Evolutionary conservation across 2,797 vertebrate species (phyloP), one percentile per base, ranked within the genome.

Genomic region (Hephaestus fuliginosus): DNA sequence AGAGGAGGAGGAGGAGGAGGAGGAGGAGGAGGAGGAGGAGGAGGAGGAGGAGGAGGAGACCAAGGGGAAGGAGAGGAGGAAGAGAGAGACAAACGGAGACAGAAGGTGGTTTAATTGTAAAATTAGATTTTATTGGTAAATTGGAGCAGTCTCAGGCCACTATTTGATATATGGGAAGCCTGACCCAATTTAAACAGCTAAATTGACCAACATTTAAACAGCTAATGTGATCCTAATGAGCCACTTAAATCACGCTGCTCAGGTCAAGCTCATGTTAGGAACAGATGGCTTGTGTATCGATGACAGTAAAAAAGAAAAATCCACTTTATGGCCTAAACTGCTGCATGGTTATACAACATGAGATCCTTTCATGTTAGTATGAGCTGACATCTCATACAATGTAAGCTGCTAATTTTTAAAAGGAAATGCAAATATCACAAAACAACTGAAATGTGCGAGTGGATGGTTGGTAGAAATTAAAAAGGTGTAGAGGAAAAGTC

Each of bases 171-270:
- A 76, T 71, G 30, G 22, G 49, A 30, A 9, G 65, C 30, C 63
- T 48, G 74, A 87, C 7, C 58, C 73, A 72, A 58, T 81, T 87
- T 62, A 36, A 30, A 49, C 30, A 5, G 58, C 62, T 86, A 25
- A 25, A 25, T 25, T 25, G 25, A 25, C 25, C 25, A 25, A 25
- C 25, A 25, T 25, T 25, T 25, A 25, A 25, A 25, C 25, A 25
- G 25, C 25, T 25, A 86, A 80, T 86, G 68, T 80, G 74, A 77
- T 62, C 60, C 48, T 84, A 80, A 89, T 53, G 57, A 80, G 58
- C 49, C 71, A 66, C 76, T 82, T 81, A 76, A 84, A 46, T 67
- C 70, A 60, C 4, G 17, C 53, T 11, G 30, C 78, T 69, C 52
- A 39, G 70, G 78, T 84, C 74, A 81, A 63, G 71, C 43, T 57